phyloP scores from a whole-genome alignment of 2,113 vertebrate species.

The Indicator indicator region DNA sequence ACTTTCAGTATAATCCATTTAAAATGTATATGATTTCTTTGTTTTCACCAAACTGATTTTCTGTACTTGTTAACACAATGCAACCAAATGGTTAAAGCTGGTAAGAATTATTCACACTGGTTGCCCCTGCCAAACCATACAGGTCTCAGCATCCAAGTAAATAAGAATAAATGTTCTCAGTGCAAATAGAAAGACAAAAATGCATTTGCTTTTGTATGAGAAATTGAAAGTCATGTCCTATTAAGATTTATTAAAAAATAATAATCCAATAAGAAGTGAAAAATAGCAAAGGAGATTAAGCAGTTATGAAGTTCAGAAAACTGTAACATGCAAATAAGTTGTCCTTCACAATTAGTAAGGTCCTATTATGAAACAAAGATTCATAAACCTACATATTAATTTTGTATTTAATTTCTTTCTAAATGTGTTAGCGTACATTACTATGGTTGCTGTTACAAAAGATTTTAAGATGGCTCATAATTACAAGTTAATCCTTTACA shows the following conservation, averaged over 20 bases:
- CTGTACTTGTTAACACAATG: neutral
- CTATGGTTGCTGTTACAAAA: neutral
- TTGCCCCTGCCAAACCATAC: neutral
- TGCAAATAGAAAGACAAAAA: neutral
- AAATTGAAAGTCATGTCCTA: neutral
- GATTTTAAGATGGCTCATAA: neutral
- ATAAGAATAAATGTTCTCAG: neutral
- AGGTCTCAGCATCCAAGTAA: neutral
- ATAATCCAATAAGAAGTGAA: neutral
- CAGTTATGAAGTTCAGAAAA: neutral
- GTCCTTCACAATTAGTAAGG: neutral
- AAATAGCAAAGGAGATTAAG: neutral
- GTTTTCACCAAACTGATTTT: neutral
- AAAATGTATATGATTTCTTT: neutral
- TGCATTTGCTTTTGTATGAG: neutral
- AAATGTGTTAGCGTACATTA: neutral
- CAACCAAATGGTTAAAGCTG: neutral
- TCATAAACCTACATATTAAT: neutral
- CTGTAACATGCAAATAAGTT: neutral
- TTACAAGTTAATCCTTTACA: neutral
- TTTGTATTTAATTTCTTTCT: neutral
- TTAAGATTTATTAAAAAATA: neutral
- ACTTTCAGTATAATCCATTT: neutral
- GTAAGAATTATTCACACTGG: neutral
- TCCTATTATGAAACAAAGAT: neutral